These are phyloP conservation scores for Recurvirostra avosetta DNA, from an alignment of 2,113 vertebrate genomes.

Conservation along the genomic window DNA sequence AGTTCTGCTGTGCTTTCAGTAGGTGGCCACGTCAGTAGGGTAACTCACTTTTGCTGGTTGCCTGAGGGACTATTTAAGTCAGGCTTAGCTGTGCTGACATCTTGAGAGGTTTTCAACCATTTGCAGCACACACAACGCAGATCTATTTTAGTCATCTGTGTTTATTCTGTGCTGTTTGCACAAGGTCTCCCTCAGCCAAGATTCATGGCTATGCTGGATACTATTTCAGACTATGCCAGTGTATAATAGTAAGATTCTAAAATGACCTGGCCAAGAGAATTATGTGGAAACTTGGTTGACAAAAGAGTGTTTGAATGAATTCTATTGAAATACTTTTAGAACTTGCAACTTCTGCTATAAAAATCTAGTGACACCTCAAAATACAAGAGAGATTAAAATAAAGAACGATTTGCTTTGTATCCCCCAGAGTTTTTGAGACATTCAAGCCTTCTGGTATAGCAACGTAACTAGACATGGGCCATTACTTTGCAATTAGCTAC, in stretches of 20 bases:
- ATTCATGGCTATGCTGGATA: not conserved
- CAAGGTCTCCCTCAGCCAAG: not conserved
- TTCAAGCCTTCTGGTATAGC: not conserved
- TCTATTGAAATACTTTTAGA: not conserved
- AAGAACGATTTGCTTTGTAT: not conserved
- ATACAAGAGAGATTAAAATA: not conserved
- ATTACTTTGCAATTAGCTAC: not conserved
- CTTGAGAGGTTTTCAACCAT: not conserved
- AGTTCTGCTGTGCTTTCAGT: not conserved
- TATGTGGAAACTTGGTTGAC: not conserved
- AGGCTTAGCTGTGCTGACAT: not conserved
- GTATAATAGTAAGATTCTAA: not conserved
- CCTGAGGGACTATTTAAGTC: not conserved
- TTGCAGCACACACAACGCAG: not conserved
- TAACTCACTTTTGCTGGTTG: not conserved
- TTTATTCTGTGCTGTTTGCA: slow-evolving; percentile 15
- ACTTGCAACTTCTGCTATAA: not conserved
- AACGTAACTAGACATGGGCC: not conserved
- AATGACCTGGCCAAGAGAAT: not conserved
- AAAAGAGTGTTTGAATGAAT: not conserved
- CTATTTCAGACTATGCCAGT: not conserved
- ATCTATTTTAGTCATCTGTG: not conserved
- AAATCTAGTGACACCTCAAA: not conserved
- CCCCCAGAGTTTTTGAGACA: not conserved
- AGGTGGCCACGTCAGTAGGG: not conserved